Evolutionary conservation across 2,113 vertebrate species (phyloP), one percentile per base, ranked within the genome.

Genomic region (Epinephelus moara): DNA sequence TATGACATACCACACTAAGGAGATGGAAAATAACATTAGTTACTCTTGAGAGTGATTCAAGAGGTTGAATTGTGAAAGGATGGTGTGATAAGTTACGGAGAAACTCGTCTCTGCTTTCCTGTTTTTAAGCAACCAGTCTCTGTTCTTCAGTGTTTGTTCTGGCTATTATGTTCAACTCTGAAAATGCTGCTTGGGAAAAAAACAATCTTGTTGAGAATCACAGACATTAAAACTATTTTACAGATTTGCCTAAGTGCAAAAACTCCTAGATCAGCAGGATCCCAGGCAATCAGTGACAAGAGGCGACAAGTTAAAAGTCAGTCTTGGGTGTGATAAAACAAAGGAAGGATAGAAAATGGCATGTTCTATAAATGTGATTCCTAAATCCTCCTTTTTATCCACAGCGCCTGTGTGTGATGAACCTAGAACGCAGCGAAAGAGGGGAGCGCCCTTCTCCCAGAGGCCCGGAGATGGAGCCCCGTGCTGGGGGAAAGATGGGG

Each of bases 401-500:
- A 47, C 91, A 98, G 97, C 91, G 78, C 85, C 80, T 37, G 53
- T 81, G 86, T 92, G 93, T 88, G 88, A 98, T 98, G 97, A 95
- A 91, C 93, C 94, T 88, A 90, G 94, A 95, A 91, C 96, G 92
- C 93, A 78, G 87, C 84, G 81, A 93, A 74, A 62, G 89, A 90
- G 69, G 86, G 74, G 4, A 91, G 69, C 89, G 90, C 68, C 89
- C 78, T 18, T 67, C 52, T 60, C 77, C 76, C 47, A 93, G 91
- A 87, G 95, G 94, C 72, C 80, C 94, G 50, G 96, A 98, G 71
- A 97, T 97, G 97, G 97, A 99, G 86, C 93, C 96, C 60, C 96
- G 97, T 85, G 81, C 95, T 0, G 91, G 84, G 64, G 91, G 86
- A 4, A 94, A 92, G 78, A 88, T 88, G 84, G 92, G 93, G 82